phyloP scores from a whole-genome alignment of 1,140 invertebrate genomes.

The Hyles euphorbiae region DNA sequence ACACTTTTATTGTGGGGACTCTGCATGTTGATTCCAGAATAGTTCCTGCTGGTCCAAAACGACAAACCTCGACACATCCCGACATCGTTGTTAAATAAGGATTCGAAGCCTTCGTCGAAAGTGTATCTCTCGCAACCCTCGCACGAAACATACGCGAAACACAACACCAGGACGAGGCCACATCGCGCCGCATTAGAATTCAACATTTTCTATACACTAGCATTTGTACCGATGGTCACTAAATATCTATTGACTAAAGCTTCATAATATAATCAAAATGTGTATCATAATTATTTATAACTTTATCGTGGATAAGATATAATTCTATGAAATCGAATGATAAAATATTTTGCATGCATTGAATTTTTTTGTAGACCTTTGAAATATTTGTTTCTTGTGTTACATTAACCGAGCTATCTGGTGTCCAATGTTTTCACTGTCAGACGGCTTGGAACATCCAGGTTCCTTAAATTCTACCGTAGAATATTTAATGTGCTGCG shows the following conservation, averaged over 20 bases:
- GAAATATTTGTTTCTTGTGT: too few species aligned
- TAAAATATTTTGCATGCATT: slow-evolving; percentile 2
- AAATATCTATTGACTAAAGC: neutral
- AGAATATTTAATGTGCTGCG: too few species aligned
- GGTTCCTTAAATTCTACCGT: too few species aligned
- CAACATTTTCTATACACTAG: neutral
- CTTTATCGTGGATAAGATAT: slow-evolving; percentile 30
- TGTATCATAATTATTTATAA: neutral
- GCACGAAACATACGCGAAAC: slow-evolving; percentile 23
- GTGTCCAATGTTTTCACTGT: too few species aligned
- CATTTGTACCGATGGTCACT: slow-evolving; percentile 1
- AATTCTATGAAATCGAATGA: slow-evolving; percentile 16
- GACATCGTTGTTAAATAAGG: slow-evolving; percentile 6
- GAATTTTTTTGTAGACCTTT: too few species aligned
- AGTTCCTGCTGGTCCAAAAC: slow-evolving; percentile 3
- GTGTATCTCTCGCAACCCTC: slow-evolving; percentile 36
- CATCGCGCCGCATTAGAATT: neutral
- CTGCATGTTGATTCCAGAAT: neutral
- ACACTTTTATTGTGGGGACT: slow-evolving; percentile 11
- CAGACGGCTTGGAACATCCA: too few species aligned
- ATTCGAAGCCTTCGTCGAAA: slow-evolving; percentile 31
- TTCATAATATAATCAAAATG: too few species aligned
- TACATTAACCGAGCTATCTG: too few species aligned
- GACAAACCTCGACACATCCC: slow-evolving; percentile 2
- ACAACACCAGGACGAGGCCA: slow-evolving; percentile 9